Percentiles rank a stretch among this genome's conserved stretches.
Evolutionary conservation across 2,888 invertebrate species (phyloP).

Genomic region (Tribolium freemani): DNA sequence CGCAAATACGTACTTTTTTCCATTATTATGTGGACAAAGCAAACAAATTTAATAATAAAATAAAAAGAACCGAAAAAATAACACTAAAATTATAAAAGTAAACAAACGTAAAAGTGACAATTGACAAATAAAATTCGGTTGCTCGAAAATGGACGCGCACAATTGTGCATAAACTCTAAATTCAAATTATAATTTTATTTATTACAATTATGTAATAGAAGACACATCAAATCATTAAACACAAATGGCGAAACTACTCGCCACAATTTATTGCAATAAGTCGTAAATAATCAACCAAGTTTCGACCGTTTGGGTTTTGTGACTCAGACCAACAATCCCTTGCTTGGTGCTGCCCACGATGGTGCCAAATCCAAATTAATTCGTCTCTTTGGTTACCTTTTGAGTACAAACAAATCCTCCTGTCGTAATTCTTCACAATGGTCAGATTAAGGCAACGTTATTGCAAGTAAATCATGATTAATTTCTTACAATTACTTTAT

Average conservation of each 20-base stretch:
- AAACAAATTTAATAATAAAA: background rate
- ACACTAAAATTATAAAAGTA: background rate
- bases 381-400: background rate
- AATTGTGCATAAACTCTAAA: no score
- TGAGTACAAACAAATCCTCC: background rate
- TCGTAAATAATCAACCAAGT: no score
- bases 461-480: constrained; percentile 1
- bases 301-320: no score
- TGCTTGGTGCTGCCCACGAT: background rate
- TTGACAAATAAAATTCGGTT: background rate
- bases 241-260: no score
- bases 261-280: no score
- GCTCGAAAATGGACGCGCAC: no score
- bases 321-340: background rate
- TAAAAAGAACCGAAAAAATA: no score
- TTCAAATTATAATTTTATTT: no score
- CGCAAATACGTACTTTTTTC: background rate
- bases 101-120: background rate
- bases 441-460: background rate
- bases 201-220: no score
- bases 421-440: background rate
- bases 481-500: background rate
- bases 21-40: background rate
- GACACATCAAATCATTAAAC: no score
- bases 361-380: background rate